These are phyloP conservation scores for Tetragonula carbonaria DNA, from an alignment of 2,888 invertebrate species.

Conservation along the genomic window DNA sequence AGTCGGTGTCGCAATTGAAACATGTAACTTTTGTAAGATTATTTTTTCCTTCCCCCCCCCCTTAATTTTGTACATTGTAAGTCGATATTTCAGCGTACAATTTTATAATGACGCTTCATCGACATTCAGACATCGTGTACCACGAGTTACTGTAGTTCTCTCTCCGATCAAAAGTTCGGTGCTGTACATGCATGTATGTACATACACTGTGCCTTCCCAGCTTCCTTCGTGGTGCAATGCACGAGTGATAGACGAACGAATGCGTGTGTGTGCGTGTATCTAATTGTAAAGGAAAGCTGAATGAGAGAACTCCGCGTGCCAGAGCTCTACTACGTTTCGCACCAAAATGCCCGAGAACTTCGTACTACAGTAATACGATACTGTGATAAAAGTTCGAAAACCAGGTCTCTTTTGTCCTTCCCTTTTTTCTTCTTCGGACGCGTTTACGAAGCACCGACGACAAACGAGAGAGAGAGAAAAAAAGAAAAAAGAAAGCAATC, in stretches of 20 bases:
- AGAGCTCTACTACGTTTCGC: conserved; percentile 53
- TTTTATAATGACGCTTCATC: conserved; percentile 14
- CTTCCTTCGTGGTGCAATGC: conserved; percentile 73
- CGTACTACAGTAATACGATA: conserved; percentile 73
- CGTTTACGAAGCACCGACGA: conserved; percentile 52
- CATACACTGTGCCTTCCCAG: conserved; percentile 78
- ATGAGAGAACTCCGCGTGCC: conserved; percentile 55
- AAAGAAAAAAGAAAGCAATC: conserved; percentile 35
- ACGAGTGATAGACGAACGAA: conserved; percentile 44
- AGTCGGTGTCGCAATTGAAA: background rate
- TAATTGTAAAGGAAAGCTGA: conserved; percentile 21
- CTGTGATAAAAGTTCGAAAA: conserved; percentile 70
- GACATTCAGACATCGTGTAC: conserved; percentile 52
- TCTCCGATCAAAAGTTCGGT: conserved; percentile 66
- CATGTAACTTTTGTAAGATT: background rate
- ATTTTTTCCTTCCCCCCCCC: background rate
- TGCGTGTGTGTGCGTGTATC: conserved; percentile 38
- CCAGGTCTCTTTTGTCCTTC: conserved; percentile 57
- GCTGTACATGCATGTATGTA: conserved; percentile 68
- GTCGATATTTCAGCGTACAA: conserved; percentile 4
- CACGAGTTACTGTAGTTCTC: conserved; percentile 53
- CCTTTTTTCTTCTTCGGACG: conserved; percentile 41
- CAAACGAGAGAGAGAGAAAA: background rate
- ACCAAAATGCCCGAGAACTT: conserved; percentile 64
- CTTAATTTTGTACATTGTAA: background rate